Base-by-base conservation (phyloP, 2,113 vertebrate species). In the Ariopsis seemanni region DNA sequence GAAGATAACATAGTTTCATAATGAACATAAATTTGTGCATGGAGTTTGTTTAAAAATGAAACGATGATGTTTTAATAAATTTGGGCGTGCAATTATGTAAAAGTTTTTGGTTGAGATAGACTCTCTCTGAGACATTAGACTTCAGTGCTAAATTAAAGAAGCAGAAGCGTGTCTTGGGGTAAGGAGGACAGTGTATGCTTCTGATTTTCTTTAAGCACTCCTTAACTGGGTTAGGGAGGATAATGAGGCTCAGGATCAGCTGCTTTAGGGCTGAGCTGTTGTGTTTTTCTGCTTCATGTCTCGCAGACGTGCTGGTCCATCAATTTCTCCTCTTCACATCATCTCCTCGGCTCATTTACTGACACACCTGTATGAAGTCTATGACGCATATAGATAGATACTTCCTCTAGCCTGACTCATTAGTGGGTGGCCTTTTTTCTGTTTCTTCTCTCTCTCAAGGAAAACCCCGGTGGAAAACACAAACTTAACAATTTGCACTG, bases 321-420 rank as follows among this genome's bases (percentile, higher is more conserved):
- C 22, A 4, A 11, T 60, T 60, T 60, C 55, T 85, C 34, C 22
- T 15, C 53, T 85, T 75, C 34, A 25, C 69, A 9, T 72, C 52
- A 27, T 72, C 50, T 55, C n/a, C 71, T 50, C 48, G 71, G 14
- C 42, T 48, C 58, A 65, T 86, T 78, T 78, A 7, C 75, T 8
- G 25, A 86, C 58, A 86, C 74, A 79, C 85, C 85, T 86, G 85
- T 78, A 53, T 78, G 58, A 78, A 79, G 58, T 52, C 85, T 79
- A 55, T 53, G 74, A 52, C 18, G 74, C 85, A 79, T 63, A 63
- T 65, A 63, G 67, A 57, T n/a, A 62, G 84, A 79, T 4, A 69
- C 48, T 78, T 65, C 42, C 72, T 86, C 18, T 52, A 30, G 50
- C 9, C 27, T 48, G n/a, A 78, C 58, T 63, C 72, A 77, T 72